Conservation (phyloP, 1,140 invertebrate species). For the Eumaeus atala region DNA sequence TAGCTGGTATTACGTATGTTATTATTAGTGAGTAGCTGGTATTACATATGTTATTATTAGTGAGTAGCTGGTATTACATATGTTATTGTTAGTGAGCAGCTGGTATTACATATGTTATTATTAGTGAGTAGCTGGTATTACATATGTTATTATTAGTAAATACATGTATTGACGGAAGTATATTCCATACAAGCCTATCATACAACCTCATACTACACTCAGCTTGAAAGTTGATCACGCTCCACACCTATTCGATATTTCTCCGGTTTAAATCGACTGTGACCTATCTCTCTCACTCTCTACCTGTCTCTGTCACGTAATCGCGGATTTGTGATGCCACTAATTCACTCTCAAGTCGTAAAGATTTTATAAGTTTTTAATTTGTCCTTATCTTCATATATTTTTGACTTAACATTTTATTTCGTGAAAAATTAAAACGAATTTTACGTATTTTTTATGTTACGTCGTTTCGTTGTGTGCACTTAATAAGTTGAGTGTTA, state of each 20-base stretch:
- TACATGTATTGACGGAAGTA: conserved; percentile 13
- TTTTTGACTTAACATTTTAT: conserved; percentile 7
- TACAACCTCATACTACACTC: conserved; percentile 24
- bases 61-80: no score
- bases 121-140: no score
- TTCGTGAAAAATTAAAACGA: background rate
- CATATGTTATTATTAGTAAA: no score
- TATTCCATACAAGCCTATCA: conserved; percentile 19
- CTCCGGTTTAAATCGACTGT: conserved; percentile 28
- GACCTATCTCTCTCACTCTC: conserved; percentile 18
- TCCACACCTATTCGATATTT: conserved; percentile 29
- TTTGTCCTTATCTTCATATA: conserved; percentile 5
- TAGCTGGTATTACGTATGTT: no score
- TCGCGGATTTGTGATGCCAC: conserved; percentile 2
- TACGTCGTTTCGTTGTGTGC: background rate
- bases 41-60: no score
- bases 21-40: no score
- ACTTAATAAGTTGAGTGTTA: no score
- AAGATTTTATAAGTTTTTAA: conserved; percentile 15
- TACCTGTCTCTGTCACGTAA: conserved; percentile 14
- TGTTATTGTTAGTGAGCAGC: no score
- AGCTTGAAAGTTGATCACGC: conserved; percentile 20
- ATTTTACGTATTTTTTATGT: conserved; percentile 8
- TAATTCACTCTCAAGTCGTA: conserved; percentile 9
- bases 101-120: no score